Evolutionary conservation across 1,140 invertebrate genomes (phyloP).

Genomic region (Heliothis subflexa): DNA sequence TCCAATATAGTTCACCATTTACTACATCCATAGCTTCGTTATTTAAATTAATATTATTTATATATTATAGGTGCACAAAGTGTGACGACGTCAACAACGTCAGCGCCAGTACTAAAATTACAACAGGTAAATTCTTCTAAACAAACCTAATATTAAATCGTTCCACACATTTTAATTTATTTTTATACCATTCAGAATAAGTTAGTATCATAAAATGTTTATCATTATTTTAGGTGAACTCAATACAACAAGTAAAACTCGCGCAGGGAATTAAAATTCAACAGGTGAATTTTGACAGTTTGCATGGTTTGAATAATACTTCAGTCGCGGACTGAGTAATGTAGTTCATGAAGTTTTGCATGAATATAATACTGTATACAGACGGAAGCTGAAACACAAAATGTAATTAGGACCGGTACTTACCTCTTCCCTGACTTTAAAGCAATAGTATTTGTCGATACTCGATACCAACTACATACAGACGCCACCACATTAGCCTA

Average conservation of each 20-base stretch:
- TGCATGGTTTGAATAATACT: constrained; percentile 64
- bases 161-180: constrained; percentile 3
- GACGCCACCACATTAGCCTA: too few species aligned
- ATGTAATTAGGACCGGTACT: constrained; percentile 13
- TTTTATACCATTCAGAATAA: constrained; percentile 36
- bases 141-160: neutral
- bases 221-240: constrained; percentile 75
- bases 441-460: too few species aligned
- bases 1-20: neutral
- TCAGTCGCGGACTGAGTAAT: constrained; percentile 13
- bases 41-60: constrained; percentile 9
- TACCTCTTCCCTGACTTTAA: too few species aligned
- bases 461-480: too few species aligned
- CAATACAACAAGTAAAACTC: constrained; percentile 82
- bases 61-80: constrained; percentile 68
- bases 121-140: constrained; percentile 68
- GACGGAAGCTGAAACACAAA: neutral
- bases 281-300: constrained; percentile 73
- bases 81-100: constrained; percentile 69
- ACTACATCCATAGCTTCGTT: neutral
- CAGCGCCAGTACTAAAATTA: constrained; percentile 77
- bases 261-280: constrained; percentile 82
- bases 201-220: constrained; percentile 53
- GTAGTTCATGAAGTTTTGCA: constrained; percentile 48
- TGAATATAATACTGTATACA: constrained; percentile 37